These are phyloP conservation scores for Chalcis sispes DNA, from an alignment of 2,888 invertebrate species.

Conservation along the genomic window DNA sequence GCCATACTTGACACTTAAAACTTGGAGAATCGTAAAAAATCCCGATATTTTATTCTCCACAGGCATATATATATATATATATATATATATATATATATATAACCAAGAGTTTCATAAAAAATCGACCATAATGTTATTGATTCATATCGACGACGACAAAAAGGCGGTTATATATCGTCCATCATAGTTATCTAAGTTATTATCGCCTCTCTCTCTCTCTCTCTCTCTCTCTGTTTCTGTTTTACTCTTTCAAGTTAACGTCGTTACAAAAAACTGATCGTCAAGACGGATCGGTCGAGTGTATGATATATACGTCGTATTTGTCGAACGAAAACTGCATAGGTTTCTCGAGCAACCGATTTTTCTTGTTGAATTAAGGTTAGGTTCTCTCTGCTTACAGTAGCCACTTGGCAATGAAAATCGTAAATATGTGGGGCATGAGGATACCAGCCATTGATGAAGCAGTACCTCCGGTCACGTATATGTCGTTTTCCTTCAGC, in stretches of 20 bases:
- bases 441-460: slow-evolving; percentile 71
- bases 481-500: slow-evolving; percentile 88
- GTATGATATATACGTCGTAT: neutral
- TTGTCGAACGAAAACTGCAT: neutral
- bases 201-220: slow-evolving; percentile 3
- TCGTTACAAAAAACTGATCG: slow-evolving; percentile 26
- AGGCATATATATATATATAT: too few relatives aligned
- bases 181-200: neutral
- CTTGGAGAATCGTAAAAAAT: too few relatives aligned
- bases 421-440: slow-evolving; percentile 64
- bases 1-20: too few relatives aligned
- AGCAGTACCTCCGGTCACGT: slow-evolving; percentile 79
- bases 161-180: neutral
- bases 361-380: neutral
- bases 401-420: slow-evolving; percentile 75
- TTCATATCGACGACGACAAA: too few relatives aligned
- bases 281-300: slow-evolving; percentile 28
- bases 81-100: too few relatives aligned
- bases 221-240: neutral
- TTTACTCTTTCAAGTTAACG: neutral
- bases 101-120: too few relatives aligned
- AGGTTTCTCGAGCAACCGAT: neutral
- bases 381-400: slow-evolving; percentile 40
- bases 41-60: too few relatives aligned
- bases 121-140: too few relatives aligned